Evolutionary conservation across 2,888 invertebrate species (phyloP), one percentile per base, ranked within the genome.

Genomic region (Chalcosyrphus nemorum): DNA sequence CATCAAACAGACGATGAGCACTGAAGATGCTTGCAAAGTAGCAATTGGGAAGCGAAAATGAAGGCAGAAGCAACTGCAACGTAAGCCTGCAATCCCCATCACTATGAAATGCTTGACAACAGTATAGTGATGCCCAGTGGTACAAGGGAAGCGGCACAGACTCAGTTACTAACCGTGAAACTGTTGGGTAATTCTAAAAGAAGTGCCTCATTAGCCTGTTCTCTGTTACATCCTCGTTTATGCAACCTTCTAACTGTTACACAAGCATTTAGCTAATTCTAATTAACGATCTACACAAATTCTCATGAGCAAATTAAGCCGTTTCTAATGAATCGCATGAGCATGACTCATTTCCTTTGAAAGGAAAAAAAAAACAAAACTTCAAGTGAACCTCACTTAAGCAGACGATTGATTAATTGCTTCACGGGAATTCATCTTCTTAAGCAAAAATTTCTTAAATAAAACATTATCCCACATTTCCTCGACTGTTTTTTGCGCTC

Each of bases 391-490:
- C 41, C 9, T 19, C 41, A 35, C 47, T 38, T 29, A 24, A 4
- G 19, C 27, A 11, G 52, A 54, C 19, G 45, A 76, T 77, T 77
- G 77, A 77, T 77, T 70, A 47, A 57, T 38, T 43, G 43, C 35
- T 47, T n/a, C 17, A 6, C 13, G 11, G 7, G 13, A 52, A 72
- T 2, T 4, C 3, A 24, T 24, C 24, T 24, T 4, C 24, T n/a
- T n/a, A 29, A 29, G 7, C 27, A 41, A 15, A 27, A 15, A 7
- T 21, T 27, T 15, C 24, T 21, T 56, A 4, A 41, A 41, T 0
- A 24, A 47, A 19, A 54, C 15, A 6, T 19, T 15, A 29, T 15
- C 61, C 52, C 45, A 21, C 29, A 21, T 5, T n/a, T 74, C 43
- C 54, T 74, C 43, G 43, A 32, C 29, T 15, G 29, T 13, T 29